Conservation (phyloP, 2,797 vertebrate species). For the Danio tinwini region DNA sequence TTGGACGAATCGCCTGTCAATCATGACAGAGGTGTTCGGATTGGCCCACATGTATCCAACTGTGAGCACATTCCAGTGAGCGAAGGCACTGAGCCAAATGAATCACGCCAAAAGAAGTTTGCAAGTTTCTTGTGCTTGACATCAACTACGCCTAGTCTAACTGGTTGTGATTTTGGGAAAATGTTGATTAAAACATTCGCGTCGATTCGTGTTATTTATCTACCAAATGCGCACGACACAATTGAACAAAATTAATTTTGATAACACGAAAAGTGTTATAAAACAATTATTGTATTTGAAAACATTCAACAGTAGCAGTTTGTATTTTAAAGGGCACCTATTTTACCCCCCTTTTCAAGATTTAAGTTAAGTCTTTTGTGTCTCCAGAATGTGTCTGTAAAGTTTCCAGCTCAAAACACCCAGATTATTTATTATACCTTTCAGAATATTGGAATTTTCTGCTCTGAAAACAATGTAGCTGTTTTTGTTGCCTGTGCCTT, state of each 20-base stretch:
- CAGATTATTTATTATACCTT: too few relatives aligned
- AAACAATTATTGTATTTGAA: background rate
- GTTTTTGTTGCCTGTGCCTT: too few relatives aligned
- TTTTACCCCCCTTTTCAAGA: too few relatives aligned
- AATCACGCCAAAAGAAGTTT: background rate
- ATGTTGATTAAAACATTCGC: too few relatives aligned
- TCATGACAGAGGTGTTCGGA: background rate
- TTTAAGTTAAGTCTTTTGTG: too few relatives aligned
- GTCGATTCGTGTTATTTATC: background rate
- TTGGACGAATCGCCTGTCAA: conserved; percentile 24
- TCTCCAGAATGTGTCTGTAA: too few relatives aligned
- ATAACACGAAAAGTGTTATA: background rate
- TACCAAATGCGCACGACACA: background rate
- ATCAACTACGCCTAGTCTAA: background rate
- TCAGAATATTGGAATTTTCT: too few relatives aligned
- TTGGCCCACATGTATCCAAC: background rate
- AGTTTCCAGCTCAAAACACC: too few relatives aligned
- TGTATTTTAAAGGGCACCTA: too few relatives aligned
- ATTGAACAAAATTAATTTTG: background rate
- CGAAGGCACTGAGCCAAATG: background rate
- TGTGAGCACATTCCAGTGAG: background rate
- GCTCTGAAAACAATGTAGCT: too few relatives aligned
- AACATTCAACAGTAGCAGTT: background rate
- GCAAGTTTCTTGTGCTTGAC: background rate
- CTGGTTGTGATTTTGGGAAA: background rate